A percentile compares a stretch with the other conserved stretches of the same genome.
phyloP scores from a whole-genome alignment of 2,797 vertebrate species.

The Lithobates pipiens region DNA sequence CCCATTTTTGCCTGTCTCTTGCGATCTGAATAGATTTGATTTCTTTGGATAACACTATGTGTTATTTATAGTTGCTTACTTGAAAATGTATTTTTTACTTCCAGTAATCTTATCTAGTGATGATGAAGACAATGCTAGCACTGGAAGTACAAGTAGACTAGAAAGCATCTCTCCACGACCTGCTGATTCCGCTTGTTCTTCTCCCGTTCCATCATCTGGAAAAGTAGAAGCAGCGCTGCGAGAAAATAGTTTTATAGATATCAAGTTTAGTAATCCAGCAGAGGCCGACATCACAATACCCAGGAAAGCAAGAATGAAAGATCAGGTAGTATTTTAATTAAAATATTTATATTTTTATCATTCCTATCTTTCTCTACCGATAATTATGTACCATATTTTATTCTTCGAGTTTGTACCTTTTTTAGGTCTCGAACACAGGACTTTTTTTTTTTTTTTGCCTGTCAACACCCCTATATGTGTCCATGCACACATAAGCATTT shows the following conservation, averaged over 20 bases:
- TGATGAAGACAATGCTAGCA: conserved; percentile 83
- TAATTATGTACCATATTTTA: neutral
- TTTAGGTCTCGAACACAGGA: too few relatives aligned
- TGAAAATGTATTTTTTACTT: conserved; percentile 33
- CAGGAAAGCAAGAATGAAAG: conserved; percentile 90
- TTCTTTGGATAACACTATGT: too few relatives aligned
- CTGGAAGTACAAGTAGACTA: conserved; percentile 82
- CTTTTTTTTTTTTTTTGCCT: too few relatives aligned
- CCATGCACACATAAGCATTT: too few relatives aligned
- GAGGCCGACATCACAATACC: conserved; percentile 81
- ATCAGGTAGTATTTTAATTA: conserved; percentile 79
- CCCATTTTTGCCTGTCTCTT: too few relatives aligned
- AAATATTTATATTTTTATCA: neutral
- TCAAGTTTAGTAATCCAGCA: conserved; percentile 78
- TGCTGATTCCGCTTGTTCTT: conserved; percentile 92
- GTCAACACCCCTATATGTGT: too few relatives aligned
- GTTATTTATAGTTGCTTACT: neutral
- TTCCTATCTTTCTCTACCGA: neutral
- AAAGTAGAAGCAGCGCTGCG: conserved; percentile 91
- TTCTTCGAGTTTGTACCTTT: neutral
- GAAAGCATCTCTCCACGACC: conserved; percentile 88
- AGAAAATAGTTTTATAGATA: conserved; percentile 80
- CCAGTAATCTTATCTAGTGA: conserved; percentile 95
- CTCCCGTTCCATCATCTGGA: conserved; percentile 87
- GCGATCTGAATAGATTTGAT: too few relatives aligned